Evolutionary conservation across 2,797 vertebrate genomes (phyloP).

Genomic region (Telmatherina bonti): DNA sequence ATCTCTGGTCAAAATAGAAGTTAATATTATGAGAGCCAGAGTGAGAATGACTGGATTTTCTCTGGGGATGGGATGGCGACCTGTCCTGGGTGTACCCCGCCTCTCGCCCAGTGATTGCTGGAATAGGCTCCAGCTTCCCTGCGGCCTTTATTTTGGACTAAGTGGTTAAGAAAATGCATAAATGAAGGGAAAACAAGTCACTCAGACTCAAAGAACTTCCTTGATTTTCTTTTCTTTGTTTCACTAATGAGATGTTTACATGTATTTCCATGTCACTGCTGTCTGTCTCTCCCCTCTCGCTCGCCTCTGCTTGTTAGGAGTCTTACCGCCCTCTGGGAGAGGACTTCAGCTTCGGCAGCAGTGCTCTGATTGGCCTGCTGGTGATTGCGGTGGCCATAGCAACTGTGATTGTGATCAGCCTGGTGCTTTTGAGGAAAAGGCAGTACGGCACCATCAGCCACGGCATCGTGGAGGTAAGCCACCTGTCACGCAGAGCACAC

Average conservation of each 20-base stretch:
- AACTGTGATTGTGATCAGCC: slow-evolving; percentile 95
- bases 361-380: slow-evolving; percentile 94
- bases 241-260: slow-evolving; percentile 1
- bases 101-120: too few species aligned
- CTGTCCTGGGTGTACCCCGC: too few species aligned
- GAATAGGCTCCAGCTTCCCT: too few species aligned
- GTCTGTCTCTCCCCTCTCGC: slow-evolving; percentile 30
- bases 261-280: slow-evolving; percentile 29
- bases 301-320: slow-evolving; percentile 78
- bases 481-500: not conserved
- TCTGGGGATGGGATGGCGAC: too few species aligned
- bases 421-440: slow-evolving; percentile 96
- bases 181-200: too few species aligned
- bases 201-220: too few species aligned
- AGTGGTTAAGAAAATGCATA: too few species aligned
- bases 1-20: too few species aligned
- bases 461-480: slow-evolving; percentile 94
- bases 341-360: slow-evolving; percentile 94
- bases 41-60: too few species aligned
- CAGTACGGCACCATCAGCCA: slow-evolving; percentile 98
- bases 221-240: slow-evolving; percentile 6
- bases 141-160: too few species aligned
- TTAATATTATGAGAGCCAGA: too few species aligned
- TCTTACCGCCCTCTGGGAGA: slow-evolving; percentile 87
- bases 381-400: slow-evolving; percentile 96